phyloP scores from a whole-genome alignment of 2,113 vertebrate species.

The Nothobranchius kuhntae region DNA sequence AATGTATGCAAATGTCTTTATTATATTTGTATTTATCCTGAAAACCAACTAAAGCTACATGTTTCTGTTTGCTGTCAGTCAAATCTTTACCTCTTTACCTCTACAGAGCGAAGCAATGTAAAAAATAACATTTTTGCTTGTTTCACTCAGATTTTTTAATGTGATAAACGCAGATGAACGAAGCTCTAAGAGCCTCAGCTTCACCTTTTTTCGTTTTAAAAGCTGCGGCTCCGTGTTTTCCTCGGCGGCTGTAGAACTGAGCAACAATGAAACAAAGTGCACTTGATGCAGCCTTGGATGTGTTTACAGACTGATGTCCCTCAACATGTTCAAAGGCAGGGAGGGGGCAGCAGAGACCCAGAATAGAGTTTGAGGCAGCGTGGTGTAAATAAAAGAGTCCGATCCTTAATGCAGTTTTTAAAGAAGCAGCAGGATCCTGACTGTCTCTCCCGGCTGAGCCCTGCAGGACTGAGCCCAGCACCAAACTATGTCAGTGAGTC shows the following conservation, averaged over 20 bases:
- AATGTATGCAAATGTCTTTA: too few relatives aligned
- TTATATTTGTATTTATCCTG: too few relatives aligned
- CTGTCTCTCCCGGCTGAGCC: constrained; percentile 27
- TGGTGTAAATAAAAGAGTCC: constrained; percentile 35
- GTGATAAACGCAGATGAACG: neutral
- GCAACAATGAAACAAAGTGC: constrained; percentile 2
- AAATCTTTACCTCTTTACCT: neutral
- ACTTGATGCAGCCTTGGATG: neutral
- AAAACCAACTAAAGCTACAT: too few relatives aligned
- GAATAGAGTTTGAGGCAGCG: constrained; percentile 40
- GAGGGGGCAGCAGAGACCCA: constrained; percentile 69
- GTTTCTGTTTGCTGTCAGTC: neutral
- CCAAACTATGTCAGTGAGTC: constrained; percentile 31
- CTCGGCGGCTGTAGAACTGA: too few relatives aligned
- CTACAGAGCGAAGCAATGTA: neutral
- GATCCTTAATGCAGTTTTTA: constrained; percentile 33
- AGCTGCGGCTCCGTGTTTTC: neutral
- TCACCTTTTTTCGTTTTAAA: neutral
- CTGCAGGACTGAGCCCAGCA: constrained; percentile 19
- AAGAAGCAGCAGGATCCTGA: constrained; percentile 38
- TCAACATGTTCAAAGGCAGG: constrained; percentile 50
- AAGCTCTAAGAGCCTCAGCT: neutral
- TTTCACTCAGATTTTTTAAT: neutral
- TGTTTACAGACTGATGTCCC: constrained; percentile 3
- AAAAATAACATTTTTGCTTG: too few relatives aligned